These are phyloP conservation scores for Nebria brevicollis DNA, from an alignment of 2,888 invertebrate genomes.

Conservation along the genomic window DNA sequence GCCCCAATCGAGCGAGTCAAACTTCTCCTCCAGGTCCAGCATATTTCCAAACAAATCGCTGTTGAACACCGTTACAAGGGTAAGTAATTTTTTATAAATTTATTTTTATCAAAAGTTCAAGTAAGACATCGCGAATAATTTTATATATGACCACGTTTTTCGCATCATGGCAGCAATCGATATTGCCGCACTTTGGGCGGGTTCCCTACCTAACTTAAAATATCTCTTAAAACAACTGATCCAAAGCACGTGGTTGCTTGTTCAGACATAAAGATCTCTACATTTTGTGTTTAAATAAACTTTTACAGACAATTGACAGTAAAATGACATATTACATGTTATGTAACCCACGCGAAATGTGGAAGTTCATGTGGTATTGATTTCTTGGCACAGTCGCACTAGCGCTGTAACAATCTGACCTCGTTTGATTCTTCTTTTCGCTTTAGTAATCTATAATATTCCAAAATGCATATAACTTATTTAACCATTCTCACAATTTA, in stretches of 20 bases:
- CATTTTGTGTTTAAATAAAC: neutral
- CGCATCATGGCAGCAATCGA: neutral
- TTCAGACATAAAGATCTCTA: neutral
- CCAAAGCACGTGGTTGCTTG: neutral
- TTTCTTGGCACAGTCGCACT: constrained; percentile 35
- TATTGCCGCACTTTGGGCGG: neutral
- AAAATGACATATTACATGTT: constrained; percentile 1
- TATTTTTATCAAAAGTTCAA: too few species aligned
- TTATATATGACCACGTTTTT: neutral
- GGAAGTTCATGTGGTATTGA: constrained; percentile 39
- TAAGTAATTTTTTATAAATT: constrained; percentile 57
- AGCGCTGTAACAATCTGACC: constrained; percentile 34
- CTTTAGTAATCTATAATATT: neutral
- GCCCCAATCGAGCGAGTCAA: constrained; percentile 97
- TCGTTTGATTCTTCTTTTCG: neutral
- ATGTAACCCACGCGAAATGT: neutral
- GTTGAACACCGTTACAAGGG: constrained; percentile 91
- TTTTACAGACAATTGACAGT: neutral
- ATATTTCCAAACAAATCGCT: constrained; percentile 89
- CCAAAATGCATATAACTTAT: neutral
- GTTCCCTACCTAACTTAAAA: too few species aligned
- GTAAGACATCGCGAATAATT: too few species aligned
- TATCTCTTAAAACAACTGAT: too few species aligned
- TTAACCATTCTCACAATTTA: neutral
- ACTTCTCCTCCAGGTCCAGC: constrained; percentile 92